Evolutionary conservation across 2,797 vertebrate genomes (phyloP).

Genomic region (Ibycter americanus): DNA sequence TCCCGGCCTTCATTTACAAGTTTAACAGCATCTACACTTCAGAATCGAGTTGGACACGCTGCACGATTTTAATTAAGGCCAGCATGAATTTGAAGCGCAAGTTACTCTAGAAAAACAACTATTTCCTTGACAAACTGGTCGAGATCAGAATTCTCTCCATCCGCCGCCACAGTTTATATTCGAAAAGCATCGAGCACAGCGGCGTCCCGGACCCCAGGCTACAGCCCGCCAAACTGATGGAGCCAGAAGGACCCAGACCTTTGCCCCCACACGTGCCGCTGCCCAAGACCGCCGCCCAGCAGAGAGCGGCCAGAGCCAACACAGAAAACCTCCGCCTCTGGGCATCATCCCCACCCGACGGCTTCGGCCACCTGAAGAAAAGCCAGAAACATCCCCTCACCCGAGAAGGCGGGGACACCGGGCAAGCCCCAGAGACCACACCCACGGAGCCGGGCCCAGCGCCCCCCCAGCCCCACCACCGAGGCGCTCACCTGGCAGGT

Average conservation of each 20-base stretch:
- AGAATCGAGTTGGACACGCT: accelerated
- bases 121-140: background rate
- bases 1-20: background rate
- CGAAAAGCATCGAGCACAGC: background rate
- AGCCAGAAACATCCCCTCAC: accelerated
- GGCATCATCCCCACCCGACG: accelerated
- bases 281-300: background rate
- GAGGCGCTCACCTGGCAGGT: slow-evolving; percentile 83
- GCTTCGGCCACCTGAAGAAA: accelerated
- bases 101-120: background rate
- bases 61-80: background rate
- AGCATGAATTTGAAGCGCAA: background rate
- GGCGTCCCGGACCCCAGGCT: accelerated
- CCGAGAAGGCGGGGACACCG: accelerated
- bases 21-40: background rate
- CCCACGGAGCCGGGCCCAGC: accelerated
- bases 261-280: accelerated
- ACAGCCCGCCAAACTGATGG: accelerated
- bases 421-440: background rate
- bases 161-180: accelerated
- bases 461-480: background rate
- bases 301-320: background rate
- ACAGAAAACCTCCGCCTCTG: background rate
- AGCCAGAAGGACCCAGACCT: too few species aligned
- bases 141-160: background rate